Percentiles rank a stretch among this genome's conserved stretches.
These are phyloP conservation scores for Burhinus bistriatus DNA, from an alignment of 2,113 vertebrate genomes.

Conservation along the genomic window DNA sequence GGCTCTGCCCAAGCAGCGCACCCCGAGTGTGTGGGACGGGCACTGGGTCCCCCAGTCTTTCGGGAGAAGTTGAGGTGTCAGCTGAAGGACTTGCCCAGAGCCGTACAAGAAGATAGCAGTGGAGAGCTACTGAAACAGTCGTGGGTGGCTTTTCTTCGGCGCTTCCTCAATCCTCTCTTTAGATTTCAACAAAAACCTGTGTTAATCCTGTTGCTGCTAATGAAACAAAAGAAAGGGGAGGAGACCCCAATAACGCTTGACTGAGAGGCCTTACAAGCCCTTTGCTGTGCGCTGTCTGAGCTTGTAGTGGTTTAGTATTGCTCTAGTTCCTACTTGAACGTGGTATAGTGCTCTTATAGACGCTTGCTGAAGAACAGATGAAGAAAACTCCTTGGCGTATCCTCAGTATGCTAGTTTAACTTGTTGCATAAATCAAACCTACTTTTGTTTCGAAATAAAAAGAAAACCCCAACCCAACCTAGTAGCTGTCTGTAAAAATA, in stretches of 20 bases:
- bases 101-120: accelerated
- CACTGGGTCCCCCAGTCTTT: accelerated
- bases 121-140: background rate
- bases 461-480: background rate
- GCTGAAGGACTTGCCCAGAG: background rate
- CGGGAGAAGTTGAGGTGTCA: accelerated
- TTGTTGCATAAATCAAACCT: background rate
- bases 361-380: background rate
- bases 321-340: background rate
- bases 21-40: accelerated
- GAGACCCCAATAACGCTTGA: background rate
- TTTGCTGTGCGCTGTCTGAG: background rate
- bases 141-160: background rate
- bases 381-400: background rate
- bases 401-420: background rate
- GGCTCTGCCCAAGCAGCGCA: background rate
- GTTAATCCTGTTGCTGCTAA: background rate
- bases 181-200: background rate
- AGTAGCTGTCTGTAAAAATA: background rate
- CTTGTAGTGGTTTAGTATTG: background rate
- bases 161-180: background rate
- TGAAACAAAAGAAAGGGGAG: background rate
- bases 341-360: background rate
- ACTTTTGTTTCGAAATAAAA: background rate
- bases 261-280: background rate